Evolutionary conservation across 2,797 vertebrate genomes (phyloP), one percentile per base, ranked within the genome.

Genomic region (Phyllotis vaccarum): DNA sequence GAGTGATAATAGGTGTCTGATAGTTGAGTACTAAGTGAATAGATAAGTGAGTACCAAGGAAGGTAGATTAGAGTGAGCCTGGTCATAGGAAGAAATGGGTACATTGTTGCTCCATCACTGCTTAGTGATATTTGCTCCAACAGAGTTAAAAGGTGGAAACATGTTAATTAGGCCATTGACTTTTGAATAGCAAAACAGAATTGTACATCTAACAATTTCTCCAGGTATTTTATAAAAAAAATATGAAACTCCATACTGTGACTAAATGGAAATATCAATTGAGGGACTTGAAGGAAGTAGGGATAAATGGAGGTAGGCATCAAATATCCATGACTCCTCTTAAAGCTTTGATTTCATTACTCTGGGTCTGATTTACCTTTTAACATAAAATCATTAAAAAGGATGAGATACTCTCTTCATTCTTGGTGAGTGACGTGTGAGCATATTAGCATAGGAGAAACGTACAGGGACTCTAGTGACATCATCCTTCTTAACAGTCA

Each of bases 381-480:
- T 99, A 99, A 99, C 99, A 99, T 99, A 99, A 99, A 99, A 99
- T 99, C 97, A 99, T 99, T 99, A 99, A 99, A 99, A 99, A 99
- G 98, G 99, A 99, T 99, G 99, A 99, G 99, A 98, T 99, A 99
- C 99, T 99, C 99, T 98, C 98, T 99, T 99, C 97, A 98, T 99
- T 99, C 98, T 98, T 98, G 98, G 99, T 99, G 99, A 99, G 99
- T 98, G 98, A 98, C 98, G 97, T 98, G 98, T 98, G 98, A 98
- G 98, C 98, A 98, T 98, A 82, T 98, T 98, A 99, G 98, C 98
- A 98, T 98, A 98, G 98, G 97, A 98, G 98, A 98, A 98, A 98
- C 96, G 98, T 98, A 98, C 98, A 98, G 98, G 97, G 97, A 98
- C 97, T 98, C 99, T 98, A 98, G 97, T 97, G 98, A 98, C 99